Base-by-base conservation (phyloP, 2,888 invertebrate genomes). In the Pyrrhosoma nymphula region DNA sequence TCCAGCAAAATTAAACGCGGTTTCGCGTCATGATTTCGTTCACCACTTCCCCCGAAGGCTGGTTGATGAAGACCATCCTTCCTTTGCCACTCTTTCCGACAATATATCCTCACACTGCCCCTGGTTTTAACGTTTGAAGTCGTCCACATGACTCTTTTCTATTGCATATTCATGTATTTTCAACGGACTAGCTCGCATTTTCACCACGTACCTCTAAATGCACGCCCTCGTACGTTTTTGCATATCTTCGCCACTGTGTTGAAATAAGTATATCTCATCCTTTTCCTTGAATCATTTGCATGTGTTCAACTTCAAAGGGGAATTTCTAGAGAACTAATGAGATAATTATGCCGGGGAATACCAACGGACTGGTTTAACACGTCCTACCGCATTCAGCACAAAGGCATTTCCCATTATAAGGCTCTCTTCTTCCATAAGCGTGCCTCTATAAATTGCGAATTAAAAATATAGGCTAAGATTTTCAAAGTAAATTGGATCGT, bases 101-200 rank as follows among this genome's bases (percentile, higher is more conserved):
- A 18, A 35, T 82, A 82, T 35, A 82, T 82, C 82, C 35, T 14
- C 16, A 82, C 82, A 35, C 30, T 35, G 10, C 26, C 26, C 30
- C 35, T 35, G 82, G 35, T n/a, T 35, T 30, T 18, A 3, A 12
- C 82, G 35, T 82, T 82, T 82, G 82, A 82, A 82, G 35, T 82
- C 82, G 18, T 30, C 82, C 26, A 16, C 16, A 82, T 18, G 26
- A 18, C 82, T 16, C 35, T 35, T 82, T 30, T 18, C 82, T 12
- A 4, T 82, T 82, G 82, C 82, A 82, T 82, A 82, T 82, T 82
- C 82, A 82, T 82, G 82, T 35, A n/a, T 82, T 35, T 82, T 35
- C 82, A 35, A 82, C 82, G 35, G 30, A 35, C 12, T 14, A 82
- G 18, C n/a, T 35, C 35, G 35, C 30, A 35, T 82, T 82, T 82